phyloP scores from a whole-genome alignment of 2,888 invertebrate species.

The Rhingia campestris region DNA sequence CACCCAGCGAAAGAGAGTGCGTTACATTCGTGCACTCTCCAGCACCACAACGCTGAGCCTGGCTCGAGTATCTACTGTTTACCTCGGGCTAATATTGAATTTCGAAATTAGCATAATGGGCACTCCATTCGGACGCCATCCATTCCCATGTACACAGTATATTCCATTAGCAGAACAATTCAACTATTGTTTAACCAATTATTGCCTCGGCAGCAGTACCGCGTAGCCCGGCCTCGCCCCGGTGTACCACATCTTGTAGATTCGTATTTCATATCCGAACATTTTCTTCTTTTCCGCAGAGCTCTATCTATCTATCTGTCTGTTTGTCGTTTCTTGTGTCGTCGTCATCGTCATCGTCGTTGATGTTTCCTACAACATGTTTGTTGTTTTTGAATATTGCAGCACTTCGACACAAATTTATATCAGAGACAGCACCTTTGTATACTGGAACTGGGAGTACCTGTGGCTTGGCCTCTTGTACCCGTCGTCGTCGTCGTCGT shows the following conservation, averaged over 20 bases:
- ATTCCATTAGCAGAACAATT: conserved; percentile 65
- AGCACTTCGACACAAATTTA: conserved; percentile 61
- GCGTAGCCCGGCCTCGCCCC: not conserved
- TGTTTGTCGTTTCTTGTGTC: conserved; percentile 11
- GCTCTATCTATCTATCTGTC: not conserved
- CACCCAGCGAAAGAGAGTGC: conserved; percentile 6
- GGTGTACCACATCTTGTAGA: not conserved
- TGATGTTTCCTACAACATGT: conserved; percentile 27
- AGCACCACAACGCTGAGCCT: not conserved
- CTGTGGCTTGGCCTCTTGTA: conserved; percentile 26
- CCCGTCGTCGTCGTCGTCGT: conserved; percentile 2
- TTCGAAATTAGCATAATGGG: conserved; percentile 67
- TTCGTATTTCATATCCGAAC: conserved; percentile 7
- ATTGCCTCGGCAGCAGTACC: conserved; percentile 12
- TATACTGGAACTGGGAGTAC: conserved; percentile 22
- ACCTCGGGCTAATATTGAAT: conserved; percentile 61
- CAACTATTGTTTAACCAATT: conserved; percentile 61
- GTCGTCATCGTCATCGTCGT: conserved; percentile 16
- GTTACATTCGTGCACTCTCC: not conserved
- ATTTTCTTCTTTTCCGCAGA: conserved; percentile 25
- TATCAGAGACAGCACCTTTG: conserved; percentile 48
- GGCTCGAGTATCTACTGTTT: conserved; percentile 19
- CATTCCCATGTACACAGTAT: conserved; percentile 49
- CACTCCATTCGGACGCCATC: conserved; percentile 57
- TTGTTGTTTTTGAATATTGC: conserved; percentile 58